These are phyloP conservation scores for Anastrepha ludens DNA, from an alignment of 1,140 invertebrate genomes.

Conservation along the genomic window DNA sequence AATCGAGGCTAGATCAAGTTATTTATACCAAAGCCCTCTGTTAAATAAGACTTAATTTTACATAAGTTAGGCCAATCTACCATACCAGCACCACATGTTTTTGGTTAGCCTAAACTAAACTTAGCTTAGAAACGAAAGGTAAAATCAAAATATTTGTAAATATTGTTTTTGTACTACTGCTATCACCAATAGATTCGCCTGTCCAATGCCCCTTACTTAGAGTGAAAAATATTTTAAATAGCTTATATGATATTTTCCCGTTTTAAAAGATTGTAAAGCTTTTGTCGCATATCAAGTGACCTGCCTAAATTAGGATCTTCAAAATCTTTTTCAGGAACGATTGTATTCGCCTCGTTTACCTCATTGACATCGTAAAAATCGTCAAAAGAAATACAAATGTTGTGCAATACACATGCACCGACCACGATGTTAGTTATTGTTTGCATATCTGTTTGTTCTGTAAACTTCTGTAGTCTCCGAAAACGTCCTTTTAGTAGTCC, in stretches of 20 bases:
- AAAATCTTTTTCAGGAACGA: slow-evolving; percentile 3
- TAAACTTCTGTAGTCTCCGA: slow-evolving; percentile 12
- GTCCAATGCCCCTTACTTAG: too few species aligned
- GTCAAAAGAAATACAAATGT: slow-evolving; percentile 15
- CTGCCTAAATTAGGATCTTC: background rate
- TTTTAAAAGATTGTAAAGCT: background rate
- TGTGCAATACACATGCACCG: slow-evolving; percentile 14
- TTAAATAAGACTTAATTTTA: too few species aligned
- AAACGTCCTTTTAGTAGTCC: slow-evolving; percentile 5
- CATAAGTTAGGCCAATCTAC: too few species aligned
- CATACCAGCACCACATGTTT: too few species aligned
- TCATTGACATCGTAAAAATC: background rate
- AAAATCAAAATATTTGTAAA: too few species aligned
- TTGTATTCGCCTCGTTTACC: background rate
- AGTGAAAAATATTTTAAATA: too few species aligned
- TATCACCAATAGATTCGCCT: too few species aligned
- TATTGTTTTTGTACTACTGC: too few species aligned
- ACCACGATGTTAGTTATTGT: background rate
- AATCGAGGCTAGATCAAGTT: too few species aligned
- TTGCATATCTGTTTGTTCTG: background rate
- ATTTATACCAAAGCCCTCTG: too few species aligned
- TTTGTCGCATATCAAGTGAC: background rate
- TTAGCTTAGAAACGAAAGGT: too few species aligned
- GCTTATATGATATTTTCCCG: background rate
- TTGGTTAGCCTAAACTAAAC: too few species aligned